These are phyloP conservation scores for Pseudomugil gertrudae DNA, from an alignment of 2,797 vertebrate genomes.

Conservation along the genomic window DNA sequence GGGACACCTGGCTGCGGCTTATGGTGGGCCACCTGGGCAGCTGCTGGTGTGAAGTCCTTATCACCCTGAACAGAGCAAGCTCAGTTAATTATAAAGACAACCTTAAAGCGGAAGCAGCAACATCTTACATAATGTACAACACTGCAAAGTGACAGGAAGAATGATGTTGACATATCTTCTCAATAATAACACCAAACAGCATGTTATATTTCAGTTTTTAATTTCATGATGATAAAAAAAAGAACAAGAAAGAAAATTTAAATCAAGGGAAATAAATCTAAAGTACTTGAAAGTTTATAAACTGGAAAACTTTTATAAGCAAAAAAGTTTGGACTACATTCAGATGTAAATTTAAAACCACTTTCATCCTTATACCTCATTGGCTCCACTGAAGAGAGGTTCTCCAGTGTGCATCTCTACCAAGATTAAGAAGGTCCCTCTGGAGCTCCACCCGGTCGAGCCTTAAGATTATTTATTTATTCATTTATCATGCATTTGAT, in stretches of 20 bases:
- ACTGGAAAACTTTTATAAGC: background rate
- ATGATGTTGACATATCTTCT: background rate
- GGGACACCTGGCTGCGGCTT: conserved; percentile 93
- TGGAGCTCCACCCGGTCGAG: too few relatives aligned
- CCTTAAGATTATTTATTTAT: too few relatives aligned
- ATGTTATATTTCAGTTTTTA: background rate
- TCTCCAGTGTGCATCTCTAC: conserved; percentile 97
- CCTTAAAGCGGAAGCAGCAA: background rate
- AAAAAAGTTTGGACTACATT: background rate
- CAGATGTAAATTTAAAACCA: background rate
- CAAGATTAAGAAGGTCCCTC: conserved; percentile 81
- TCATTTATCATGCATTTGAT: too few relatives aligned
- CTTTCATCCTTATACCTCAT: conserved; percentile 83
- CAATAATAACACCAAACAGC: background rate
- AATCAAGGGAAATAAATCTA: background rate
- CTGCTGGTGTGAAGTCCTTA: conserved; percentile 97
- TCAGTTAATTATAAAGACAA: background rate
- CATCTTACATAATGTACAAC: background rate
- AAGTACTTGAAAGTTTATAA: background rate
- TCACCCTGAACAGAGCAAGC: conserved; percentile 85
- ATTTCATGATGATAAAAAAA: background rate
- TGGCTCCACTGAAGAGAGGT: conserved; percentile 94
- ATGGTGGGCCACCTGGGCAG: conserved; percentile 97
- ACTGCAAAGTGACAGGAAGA: background rate
- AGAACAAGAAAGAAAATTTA: background rate